These are phyloP conservation scores for Coecobrya sp. DNA, from an alignment of 2,888 invertebrate species.

Conservation along the genomic window DNA sequence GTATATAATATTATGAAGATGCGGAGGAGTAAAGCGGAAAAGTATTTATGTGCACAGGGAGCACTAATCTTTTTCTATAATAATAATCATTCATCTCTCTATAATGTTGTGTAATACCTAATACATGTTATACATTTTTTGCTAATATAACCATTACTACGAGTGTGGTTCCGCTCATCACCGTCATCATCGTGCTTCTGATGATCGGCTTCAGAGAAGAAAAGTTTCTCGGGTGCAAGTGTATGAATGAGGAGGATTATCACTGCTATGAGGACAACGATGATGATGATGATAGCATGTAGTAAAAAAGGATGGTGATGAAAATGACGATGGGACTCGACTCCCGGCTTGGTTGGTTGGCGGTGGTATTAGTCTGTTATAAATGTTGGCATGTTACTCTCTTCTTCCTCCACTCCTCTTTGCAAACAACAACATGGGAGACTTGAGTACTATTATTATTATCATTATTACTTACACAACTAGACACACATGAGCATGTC, in stretches of 20 bases:
- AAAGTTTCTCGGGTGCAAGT: slow-evolving; percentile 49
- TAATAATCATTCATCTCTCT: slow-evolving; percentile 28
- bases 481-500: slow-evolving; percentile 64
- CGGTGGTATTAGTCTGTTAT: slow-evolving; percentile 56
- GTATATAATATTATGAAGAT: neutral
- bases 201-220: slow-evolving; percentile 29
- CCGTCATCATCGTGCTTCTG: neutral
- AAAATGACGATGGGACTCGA: slow-evolving; percentile 67
- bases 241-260: slow-evolving; percentile 76
- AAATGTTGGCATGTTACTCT: slow-evolving; percentile 74
- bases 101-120: neutral
- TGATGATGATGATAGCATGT: slow-evolving; percentile 68
- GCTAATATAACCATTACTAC: slow-evolving; percentile 15
- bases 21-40: slow-evolving; percentile 29
- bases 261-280: slow-evolving; percentile 43
- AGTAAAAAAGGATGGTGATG: slow-evolving; percentile 63
- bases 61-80: slow-evolving; percentile 24
- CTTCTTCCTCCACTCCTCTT: slow-evolving; percentile 6
- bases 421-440: slow-evolving; percentile 53
- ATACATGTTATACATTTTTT: neutral
- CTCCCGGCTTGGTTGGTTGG: slow-evolving; percentile 52
- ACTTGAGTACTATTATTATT: slow-evolving; percentile 68
- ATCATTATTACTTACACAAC: slow-evolving; percentile 43
- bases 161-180: slow-evolving; percentile 57
- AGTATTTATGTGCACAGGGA: neutral